Evolutionary conservation across 1,140 invertebrate genomes (phyloP).

Genomic region (Orchestia grillus): DNA sequence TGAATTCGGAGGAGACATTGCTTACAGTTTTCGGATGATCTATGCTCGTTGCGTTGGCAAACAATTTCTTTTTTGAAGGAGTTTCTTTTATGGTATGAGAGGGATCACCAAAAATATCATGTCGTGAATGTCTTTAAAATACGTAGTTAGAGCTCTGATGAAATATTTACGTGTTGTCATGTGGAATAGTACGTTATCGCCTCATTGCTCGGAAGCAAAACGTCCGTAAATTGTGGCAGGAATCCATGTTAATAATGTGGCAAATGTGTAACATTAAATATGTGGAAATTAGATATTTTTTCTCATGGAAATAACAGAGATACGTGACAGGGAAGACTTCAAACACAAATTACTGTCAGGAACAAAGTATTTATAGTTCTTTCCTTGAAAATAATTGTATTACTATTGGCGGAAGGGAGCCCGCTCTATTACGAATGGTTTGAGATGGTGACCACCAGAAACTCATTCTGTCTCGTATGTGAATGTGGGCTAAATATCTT

Average conservation of each 20-base stretch:
- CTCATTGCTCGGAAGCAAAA: background rate
- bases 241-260: background rate
- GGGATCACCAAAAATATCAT: background rate
- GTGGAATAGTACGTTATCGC: background rate
- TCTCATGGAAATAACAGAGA: background rate
- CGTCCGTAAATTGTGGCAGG: background rate
- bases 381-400: background rate
- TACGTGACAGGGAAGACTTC: background rate
- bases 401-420: background rate
- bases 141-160: background rate
- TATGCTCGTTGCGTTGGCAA: background rate
- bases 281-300: background rate
- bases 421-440: background rate
- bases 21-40: background rate
- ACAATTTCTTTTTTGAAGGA: background rate
- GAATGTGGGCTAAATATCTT: background rate
- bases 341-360: too few relatives aligned
- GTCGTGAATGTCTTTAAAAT: constrained; percentile 9
- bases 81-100: background rate
- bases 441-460: background rate
- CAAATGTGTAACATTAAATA: background rate
- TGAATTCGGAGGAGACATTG: background rate
- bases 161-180: background rate
- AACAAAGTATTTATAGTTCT: background rate
- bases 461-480: background rate